Percentiles rank a stretch among this genome's conserved stretches.
phyloP scores from a whole-genome alignment of 2,113 vertebrate species.

The Phylloscopus whistleri region DNA sequence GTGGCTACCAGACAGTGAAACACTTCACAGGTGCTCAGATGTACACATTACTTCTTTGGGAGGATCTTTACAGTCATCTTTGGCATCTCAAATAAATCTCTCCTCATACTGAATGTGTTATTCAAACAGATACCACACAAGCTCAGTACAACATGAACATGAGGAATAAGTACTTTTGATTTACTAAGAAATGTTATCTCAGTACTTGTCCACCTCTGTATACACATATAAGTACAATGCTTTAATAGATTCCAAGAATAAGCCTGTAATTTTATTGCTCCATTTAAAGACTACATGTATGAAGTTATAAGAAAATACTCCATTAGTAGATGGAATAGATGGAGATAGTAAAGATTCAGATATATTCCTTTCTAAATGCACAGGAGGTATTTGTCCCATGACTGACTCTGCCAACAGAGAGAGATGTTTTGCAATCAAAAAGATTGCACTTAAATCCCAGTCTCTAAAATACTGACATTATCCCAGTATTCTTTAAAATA shows the following conservation, averaged over 20 bases:
- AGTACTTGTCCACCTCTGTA: rapidly evolving
- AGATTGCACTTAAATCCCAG: neutral
- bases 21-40: neutral
- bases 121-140: neutral
- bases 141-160: neutral
- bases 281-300: neutral
- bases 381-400: neutral
- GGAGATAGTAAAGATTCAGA: neutral
- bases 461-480: neutral
- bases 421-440: neutral
- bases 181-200: neutral
- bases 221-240: neutral
- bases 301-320: neutral
- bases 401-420: neutral
- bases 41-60: neutral
- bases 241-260: neutral
- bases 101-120: neutral
- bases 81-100: neutral
- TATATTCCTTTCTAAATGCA: neutral
- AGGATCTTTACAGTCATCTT: neutral
- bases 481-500: neutral
- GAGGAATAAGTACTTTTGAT: neutral
- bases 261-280: neutral
- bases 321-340: neutral
- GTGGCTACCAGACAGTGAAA: neutral